Conservation (phyloP, 2,113 vertebrate genomes). For the Pampusana beccarii region DNA sequence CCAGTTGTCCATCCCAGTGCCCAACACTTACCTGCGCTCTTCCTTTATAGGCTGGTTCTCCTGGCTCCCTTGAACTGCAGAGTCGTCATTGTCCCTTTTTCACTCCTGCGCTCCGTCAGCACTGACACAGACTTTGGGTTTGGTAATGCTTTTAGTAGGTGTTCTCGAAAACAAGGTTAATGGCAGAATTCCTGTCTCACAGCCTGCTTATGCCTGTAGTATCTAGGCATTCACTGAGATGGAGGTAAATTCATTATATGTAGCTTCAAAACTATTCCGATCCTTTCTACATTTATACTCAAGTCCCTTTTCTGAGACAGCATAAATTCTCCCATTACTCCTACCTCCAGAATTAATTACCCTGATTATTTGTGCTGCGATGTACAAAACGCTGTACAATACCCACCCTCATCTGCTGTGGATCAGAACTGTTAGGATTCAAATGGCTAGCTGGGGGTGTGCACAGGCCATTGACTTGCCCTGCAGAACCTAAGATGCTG, state of each 20-base stretch:
- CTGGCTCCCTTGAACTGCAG: not conserved
- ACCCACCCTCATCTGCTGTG: not conserved
- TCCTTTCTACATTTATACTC: not conserved
- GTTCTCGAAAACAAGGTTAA: not conserved
- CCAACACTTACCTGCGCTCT: not conserved
- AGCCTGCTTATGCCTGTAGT: not conserved
- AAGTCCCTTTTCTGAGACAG: not conserved
- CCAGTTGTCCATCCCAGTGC: not conserved
- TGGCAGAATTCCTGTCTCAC: not conserved
- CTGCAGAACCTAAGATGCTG: not conserved
- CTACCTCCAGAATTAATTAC: not conserved
- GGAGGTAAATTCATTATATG: not conserved
- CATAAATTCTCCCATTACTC: not conserved
- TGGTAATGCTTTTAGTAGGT: not conserved
- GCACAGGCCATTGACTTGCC: not conserved
- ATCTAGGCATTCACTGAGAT: not conserved
- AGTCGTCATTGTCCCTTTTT: rapidly evolving
- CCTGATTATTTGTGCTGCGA: not conserved
- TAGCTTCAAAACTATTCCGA: not conserved
- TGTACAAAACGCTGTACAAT: not conserved
- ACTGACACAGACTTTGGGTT: not conserved
- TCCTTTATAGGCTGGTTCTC: not conserved
- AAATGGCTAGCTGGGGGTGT: not conserved
- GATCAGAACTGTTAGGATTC: not conserved
- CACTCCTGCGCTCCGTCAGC: not conserved